Conservation (phyloP, 92 coral and sea anemone species). For the Zoanthus solanderi region DNA sequence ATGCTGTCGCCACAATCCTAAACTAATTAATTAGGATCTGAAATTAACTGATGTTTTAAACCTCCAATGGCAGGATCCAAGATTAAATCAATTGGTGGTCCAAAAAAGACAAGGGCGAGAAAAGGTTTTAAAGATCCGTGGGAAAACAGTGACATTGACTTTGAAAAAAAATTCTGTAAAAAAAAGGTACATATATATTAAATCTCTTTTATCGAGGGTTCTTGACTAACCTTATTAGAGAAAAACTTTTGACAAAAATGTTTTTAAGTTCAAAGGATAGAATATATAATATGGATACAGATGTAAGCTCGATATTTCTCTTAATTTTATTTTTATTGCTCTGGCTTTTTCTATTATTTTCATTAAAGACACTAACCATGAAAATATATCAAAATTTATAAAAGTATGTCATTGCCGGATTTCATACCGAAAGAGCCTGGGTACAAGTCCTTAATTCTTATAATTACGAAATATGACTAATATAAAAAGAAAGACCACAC, state of each 20-base stretch:
- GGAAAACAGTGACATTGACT: constrained; percentile 74
- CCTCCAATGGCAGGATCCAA: constrained; percentile 47
- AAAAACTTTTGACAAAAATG: neutral
- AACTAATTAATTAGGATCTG: neutral
- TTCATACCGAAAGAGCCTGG: no score
- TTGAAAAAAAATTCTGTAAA: constrained; percentile 71
- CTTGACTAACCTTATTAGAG: neutral
- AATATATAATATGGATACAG: no score
- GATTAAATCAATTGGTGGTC: constrained; percentile 49
- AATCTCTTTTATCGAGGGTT: neutral
- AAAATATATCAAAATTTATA: no score
- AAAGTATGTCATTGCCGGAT: no score
- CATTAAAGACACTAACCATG: no score
- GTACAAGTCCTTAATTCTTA: no score
- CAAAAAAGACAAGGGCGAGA: constrained; percentile 77
- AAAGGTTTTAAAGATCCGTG: constrained; percentile 76
- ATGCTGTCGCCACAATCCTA: neutral
- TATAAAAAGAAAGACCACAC: no score
- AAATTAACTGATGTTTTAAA: neutral
- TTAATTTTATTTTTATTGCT: no score
- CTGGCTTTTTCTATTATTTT: no score
- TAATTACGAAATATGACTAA: no score
- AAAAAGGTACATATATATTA: constrained; percentile 60
- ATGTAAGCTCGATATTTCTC: no score
- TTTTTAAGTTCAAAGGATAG: neutral